phyloP scores from a whole-genome alignment of 2,113 vertebrate genomes.

The Todiramphus chloris region DNA sequence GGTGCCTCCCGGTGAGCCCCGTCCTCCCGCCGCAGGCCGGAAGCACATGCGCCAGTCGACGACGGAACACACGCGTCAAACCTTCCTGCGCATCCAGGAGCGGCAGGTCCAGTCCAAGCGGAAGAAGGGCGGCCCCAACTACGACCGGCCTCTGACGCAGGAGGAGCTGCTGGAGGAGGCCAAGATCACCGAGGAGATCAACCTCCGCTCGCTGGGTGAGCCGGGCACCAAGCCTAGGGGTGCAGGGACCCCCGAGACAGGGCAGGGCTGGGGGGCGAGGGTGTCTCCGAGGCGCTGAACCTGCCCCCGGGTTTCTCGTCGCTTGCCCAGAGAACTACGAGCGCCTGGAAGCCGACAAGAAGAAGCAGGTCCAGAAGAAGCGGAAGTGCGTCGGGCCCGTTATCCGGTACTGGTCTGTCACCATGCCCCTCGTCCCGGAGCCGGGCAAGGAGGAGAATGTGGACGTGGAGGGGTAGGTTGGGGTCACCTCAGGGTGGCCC shows the following conservation, averaged over 20 bases:
- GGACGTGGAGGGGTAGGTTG: slow-evolving; percentile 90
- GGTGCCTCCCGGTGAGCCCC: neutral
- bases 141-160: slow-evolving; percentile 87
- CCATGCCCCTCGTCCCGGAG: slow-evolving; percentile 88
- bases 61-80: slow-evolving; percentile 92
- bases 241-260: fast-evolving
- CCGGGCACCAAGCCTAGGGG: fast-evolving
- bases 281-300: fast-evolving
- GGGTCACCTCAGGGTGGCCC: fast-evolving
- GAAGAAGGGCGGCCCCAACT: slow-evolving; percentile 84
- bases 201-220: slow-evolving; percentile 91
- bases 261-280: neutral
- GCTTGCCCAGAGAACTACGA: slow-evolving; percentile 89
- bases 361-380: slow-evolving; percentile 97
- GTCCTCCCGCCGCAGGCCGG: slow-evolving; percentile 67
- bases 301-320: fast-evolving
- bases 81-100: slow-evolving; percentile 91
- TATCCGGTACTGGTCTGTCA: slow-evolving; percentile 90
- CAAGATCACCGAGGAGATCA: slow-evolving; percentile 91
- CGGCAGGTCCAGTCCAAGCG: slow-evolving; percentile 90
- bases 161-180: slow-evolving; percentile 94
- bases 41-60: slow-evolving; percentile 96
- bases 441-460: slow-evolving; percentile 90
- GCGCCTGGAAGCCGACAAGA: slow-evolving; percentile 93
- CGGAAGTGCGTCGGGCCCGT: slow-evolving; percentile 87